Evolutionary conservation across 2,888 invertebrate species (phyloP).

Genomic region (Drosophila subsilvestris): DNA sequence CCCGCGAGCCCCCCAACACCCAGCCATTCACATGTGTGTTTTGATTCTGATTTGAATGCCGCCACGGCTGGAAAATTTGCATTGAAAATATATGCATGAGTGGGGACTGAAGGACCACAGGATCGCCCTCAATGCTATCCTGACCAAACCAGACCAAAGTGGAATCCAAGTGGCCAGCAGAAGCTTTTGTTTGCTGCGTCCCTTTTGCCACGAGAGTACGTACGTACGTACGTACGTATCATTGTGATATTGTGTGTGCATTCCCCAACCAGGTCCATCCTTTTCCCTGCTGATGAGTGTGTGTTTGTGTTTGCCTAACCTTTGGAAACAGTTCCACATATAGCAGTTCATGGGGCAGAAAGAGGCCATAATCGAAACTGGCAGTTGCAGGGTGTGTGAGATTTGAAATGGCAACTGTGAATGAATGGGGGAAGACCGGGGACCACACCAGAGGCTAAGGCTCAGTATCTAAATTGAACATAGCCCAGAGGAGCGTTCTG

Average conservation of each 20-base stretch:
- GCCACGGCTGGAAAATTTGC: conserved; percentile 41
- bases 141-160: conserved; percentile 28
- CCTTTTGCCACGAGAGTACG: conserved; percentile 15
- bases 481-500: not conserved
- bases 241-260: conserved; percentile 24
- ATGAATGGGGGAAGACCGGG: not conserved
- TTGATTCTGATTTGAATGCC: conserved; percentile 59
- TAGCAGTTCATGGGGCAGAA: conserved; percentile 27
- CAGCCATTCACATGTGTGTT: conserved; percentile 24
- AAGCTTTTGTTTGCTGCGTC: conserved; percentile 22
- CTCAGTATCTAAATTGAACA: not conserved
- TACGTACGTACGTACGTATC: not conserved
- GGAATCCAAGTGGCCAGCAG: conserved; percentile 38
- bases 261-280: conserved; percentile 9
- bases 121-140: conserved; percentile 20
- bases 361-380: conserved; percentile 31
- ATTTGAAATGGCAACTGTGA: conserved; percentile 1
- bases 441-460: not conserved
- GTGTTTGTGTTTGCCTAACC: conserved; percentile 26
- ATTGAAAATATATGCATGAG: conserved; percentile 45
- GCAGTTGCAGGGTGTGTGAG: conserved; percentile 4
- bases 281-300: conserved; percentile 21
- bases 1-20: not conserved
- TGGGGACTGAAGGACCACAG: conserved; percentile 2
- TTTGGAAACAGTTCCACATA: conserved; percentile 29